These are phyloP conservation scores for Lasius platythorax DNA, from an alignment of 2,888 invertebrate species.

Conservation along the genomic window DNA sequence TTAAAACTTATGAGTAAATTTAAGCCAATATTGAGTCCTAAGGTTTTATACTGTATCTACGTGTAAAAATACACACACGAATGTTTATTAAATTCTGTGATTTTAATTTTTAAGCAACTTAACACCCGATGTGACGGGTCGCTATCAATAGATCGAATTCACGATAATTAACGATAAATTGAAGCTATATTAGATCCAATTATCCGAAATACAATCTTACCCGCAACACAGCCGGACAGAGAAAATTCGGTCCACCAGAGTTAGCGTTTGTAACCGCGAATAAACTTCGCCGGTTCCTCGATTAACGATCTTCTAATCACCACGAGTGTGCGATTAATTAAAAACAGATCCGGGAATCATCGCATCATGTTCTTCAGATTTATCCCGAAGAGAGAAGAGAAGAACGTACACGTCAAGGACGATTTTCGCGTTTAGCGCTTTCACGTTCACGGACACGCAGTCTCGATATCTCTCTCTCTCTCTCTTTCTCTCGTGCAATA, in stretches of 20 bases:
- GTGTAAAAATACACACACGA: not conserved
- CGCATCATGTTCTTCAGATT: not conserved
- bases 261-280: not conserved
- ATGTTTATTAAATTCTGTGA: not conserved
- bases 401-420: slow-evolving; percentile 33
- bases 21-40: not conserved
- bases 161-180: not conserved
- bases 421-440: slow-evolving; percentile 18
- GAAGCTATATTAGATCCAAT: not conserved
- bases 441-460: slow-evolving; percentile 37
- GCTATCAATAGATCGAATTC: not conserved
- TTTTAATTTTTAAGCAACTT: not conserved
- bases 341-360: not conserved
- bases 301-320: slow-evolving; percentile 20
- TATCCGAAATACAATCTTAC: slow-evolving; percentile 23
- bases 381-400: not conserved
- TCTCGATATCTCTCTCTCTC: no score
- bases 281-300: not conserved
- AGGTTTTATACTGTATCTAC: not conserved
- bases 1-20: not conserved
- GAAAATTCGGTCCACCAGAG: slow-evolving; percentile 33
- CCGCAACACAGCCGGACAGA: not conserved
- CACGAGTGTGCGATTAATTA: slow-evolving; percentile 28
- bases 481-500: not conserved
- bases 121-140: not conserved